Base-by-base conservation (phyloP, 1,140 invertebrate species). In the Caenorhabditis brenneri region DNA sequence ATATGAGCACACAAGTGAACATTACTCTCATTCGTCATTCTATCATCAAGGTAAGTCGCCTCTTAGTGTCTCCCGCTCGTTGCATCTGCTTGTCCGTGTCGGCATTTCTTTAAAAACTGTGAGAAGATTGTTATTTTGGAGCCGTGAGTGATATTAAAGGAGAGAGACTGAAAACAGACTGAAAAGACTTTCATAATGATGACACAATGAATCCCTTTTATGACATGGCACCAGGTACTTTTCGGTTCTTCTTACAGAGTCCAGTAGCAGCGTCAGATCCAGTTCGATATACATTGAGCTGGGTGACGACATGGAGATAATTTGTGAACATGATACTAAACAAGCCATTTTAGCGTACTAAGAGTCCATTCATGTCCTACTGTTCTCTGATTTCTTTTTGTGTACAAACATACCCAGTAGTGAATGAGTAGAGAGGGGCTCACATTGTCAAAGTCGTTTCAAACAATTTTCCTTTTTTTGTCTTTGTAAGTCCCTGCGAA, bases 241-340 rank as follows among this genome's bases (percentile, higher is more conserved):
- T 74, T 74, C 46, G n/a, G 65, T 19, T 42, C 5, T 74, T 74
- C 65, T 74, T 74, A 74, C 65, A 74, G 65, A 74, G 65, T 74
- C 65, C 65, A 74, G 65, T 74, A 74, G 65, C 65, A 74, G 65
- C n/a, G 65, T 74, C 65, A 42, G 65, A 74, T 74, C 65, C 65
- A 74, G 65, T 74, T 74, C 65, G 65, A 74, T 74, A 74, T 74
- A 74, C 65, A 74, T 74, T 74, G 65, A 74, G 65, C 65, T 74
- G 65, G 65, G 65, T n/a, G 65, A 74, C 65, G 65, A 74, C 15
- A 74, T 74, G 65, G 65, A 74, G 36, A 74, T 74, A 74, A 74
- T 74, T 74, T 74, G 65, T 46, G 65, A 74, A 74, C 33, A 74
- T 74, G 42, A 74, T 74, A 74, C 65, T 42, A 74, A 74, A 74